These are phyloP conservation scores for Achatina immaculata DNA, from an alignment of 1,140 invertebrate species.

Conservation along the genomic window DNA sequence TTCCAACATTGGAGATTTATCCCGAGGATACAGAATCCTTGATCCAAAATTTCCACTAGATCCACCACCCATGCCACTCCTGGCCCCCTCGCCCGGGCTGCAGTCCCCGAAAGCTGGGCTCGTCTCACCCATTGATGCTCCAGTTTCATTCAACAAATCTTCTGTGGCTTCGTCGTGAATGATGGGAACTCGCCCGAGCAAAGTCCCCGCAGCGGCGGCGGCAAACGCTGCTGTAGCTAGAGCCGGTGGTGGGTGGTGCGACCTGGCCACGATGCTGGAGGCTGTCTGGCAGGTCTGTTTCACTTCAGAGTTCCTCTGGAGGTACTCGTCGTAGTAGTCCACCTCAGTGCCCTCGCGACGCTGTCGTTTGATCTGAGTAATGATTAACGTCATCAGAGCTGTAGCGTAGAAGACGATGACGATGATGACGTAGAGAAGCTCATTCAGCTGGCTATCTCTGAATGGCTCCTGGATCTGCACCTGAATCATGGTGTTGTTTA, in stretches of 20 bases:
- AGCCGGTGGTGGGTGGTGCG: background rate
- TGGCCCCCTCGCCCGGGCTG: background rate
- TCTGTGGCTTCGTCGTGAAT: slow-evolving; percentile 13
- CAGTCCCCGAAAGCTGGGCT: background rate
- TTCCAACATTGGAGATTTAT: slow-evolving; percentile 22
- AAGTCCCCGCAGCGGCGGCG: slow-evolving; percentile 20
- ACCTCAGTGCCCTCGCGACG: slow-evolving; percentile 58
- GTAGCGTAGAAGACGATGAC: slow-evolving; percentile 67
- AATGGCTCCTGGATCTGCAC: slow-evolving; percentile 47
- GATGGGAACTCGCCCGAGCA: slow-evolving; percentile 5
- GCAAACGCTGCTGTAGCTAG: background rate
- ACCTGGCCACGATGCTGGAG: slow-evolving; percentile 27
- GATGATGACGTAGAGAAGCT: slow-evolving; percentile 66
- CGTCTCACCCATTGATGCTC: background rate
- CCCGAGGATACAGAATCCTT: background rate
- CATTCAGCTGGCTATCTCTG: slow-evolving; percentile 62
- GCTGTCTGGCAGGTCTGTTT: slow-evolving; percentile 49
- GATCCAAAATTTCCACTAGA: background rate
- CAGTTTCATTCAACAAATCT: background rate
- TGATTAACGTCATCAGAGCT: slow-evolving; percentile 64
- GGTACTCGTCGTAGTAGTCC: slow-evolving; percentile 66
- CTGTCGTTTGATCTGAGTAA: slow-evolving; percentile 62
- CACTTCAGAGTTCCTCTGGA: slow-evolving; percentile 56
- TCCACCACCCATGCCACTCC: background rate
- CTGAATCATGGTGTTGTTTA: slow-evolving; percentile 56